These are phyloP conservation scores for Neodiprion fabricii DNA, from an alignment of 1,140 invertebrate genomes.

Conservation along the genomic window DNA sequence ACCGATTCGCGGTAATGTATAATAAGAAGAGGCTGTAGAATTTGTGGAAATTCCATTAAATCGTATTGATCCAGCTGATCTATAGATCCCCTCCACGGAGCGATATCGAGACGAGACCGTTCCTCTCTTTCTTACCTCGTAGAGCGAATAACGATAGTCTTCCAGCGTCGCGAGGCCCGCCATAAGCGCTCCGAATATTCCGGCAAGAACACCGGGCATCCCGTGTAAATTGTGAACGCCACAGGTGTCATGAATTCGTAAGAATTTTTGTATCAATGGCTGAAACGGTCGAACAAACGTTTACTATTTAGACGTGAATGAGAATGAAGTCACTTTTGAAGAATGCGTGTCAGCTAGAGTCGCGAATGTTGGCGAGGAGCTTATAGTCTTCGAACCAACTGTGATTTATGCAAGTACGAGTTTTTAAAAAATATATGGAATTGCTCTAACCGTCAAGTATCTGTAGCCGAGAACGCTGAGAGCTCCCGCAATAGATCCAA, in stretches of 20 bases:
- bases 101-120: too few species aligned
- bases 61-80: too few species aligned
- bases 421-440: not conserved
- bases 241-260: slow-evolving; percentile 89
- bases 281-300: slow-evolving; percentile 44
- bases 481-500: slow-evolving; percentile 81
- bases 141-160: slow-evolving; percentile 65
- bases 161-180: slow-evolving; percentile 73
- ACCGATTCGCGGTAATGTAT: too few species aligned
- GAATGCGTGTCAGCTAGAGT: too few species aligned
- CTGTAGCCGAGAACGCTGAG: slow-evolving; percentile 88
- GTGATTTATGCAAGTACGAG: not conserved
- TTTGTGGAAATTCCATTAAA: too few species aligned
- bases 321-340: not conserved
- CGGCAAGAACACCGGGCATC: slow-evolving; percentile 90
- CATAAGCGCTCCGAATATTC: slow-evolving; percentile 77
- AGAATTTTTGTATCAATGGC: slow-evolving; percentile 73
- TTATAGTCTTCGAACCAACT: not conserved
- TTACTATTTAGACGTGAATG: not conserved
- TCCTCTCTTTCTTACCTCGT: slow-evolving; percentile 58
- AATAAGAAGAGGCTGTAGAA: too few species aligned
- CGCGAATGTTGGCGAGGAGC: too few species aligned
- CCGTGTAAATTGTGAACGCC: slow-evolving; percentile 97
- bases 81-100: too few species aligned
- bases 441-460: slow-evolving; percentile 77